A percentile compares a stretch with the other conserved stretches of the same genome.
Conservation (phyloP, 1,140 invertebrate genomes). For the Drosophila bifasciata region DNA sequence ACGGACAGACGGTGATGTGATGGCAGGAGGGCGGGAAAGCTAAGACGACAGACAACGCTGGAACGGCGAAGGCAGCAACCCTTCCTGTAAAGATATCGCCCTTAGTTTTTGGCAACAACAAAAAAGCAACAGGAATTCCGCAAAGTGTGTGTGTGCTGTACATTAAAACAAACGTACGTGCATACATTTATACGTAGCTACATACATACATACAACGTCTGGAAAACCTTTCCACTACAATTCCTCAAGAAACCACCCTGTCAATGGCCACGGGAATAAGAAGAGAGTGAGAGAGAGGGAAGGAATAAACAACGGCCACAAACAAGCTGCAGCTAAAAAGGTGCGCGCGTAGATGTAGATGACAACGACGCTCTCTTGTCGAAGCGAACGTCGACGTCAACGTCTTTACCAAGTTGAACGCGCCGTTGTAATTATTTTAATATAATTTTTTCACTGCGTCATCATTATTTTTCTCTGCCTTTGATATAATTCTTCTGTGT, state of each 20-base stretch:
- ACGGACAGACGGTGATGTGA: conserved; percentile 2
- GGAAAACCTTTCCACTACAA: conserved; percentile 71
- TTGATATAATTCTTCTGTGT: conserved; percentile 82
- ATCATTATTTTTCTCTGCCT: conserved; percentile 81
- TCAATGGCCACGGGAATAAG: conserved; percentile 10
- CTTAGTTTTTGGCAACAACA: conserved; percentile 62
- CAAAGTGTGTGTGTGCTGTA: conserved; percentile 18
- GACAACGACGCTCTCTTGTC: conserved; percentile 36
- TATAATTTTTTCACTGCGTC: conserved; percentile 81
- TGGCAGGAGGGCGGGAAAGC: conserved; percentile 14
- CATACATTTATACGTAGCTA: conserved; percentile 15
- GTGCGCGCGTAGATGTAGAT: conserved; percentile 34
- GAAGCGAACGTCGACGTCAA: conserved; percentile 50
- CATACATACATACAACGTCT: conserved; percentile 29
- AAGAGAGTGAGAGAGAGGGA: background rate
- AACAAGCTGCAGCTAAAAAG: conserved; percentile 47
- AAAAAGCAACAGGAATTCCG: conserved; percentile 40
- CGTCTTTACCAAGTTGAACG: conserved; percentile 62
- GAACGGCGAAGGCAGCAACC: conserved; percentile 37
- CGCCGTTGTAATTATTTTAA: conserved; percentile 82
- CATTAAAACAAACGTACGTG: conserved; percentile 28
- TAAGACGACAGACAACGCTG: conserved; percentile 44
- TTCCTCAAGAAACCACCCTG: conserved; percentile 74
- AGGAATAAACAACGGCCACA: conserved; percentile 19
- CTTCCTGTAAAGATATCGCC: conserved; percentile 45